Base-by-base conservation (phyloP, 2,888 invertebrate species). In the Drosophila parthenogenetica region DNA sequence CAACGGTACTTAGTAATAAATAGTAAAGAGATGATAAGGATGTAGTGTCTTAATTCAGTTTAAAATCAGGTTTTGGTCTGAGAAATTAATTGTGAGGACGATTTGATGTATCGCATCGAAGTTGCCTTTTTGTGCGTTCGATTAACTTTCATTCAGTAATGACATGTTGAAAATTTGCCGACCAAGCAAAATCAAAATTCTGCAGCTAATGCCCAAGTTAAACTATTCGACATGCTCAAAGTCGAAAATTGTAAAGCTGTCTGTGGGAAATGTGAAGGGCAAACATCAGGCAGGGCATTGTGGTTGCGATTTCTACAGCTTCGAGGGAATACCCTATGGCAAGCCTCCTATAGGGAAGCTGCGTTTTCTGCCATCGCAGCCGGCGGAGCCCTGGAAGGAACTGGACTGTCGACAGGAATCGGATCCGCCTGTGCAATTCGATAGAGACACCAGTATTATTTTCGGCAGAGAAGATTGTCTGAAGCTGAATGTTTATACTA, bases 321-420 rank as follows among this genome's bases (percentile, higher is more conserved):
- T 91, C 17, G 87, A 89, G 53, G 91, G 91, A 3, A 87, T 91
- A 54, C 91, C 91, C 0, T 91, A 74, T 58, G 90, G 79, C 11
- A 80, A 81, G 29, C 89, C 90, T 0, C 90, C 90, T 0, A n/a
- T 90, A 0, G 86, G 82, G 3, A 50, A 77, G 1, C 57, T 82
- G 1, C 89, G 90, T 3, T 91, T 90, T 29, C 65, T 61, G n/a
- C 72, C 90, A 29, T 91, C 93, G 0, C 77, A 64, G 19, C 90
- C 92, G 10, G 89, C 89, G 0, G 76, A 83, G 11, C 70, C 90
- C 5, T 94, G 93, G 93, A 53, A 66, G 48, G 63, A 76, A 1
- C 81, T 90, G 2, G 75, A 85, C 19, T 85, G 80, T n/a, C 66
- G 50, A 1, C 46, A 73, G 39, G 85, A 75, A 16, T 59, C 62